A percentile compares a stretch with the other conserved stretches of the same genome.
phyloP scores from a whole-genome alignment of 2,797 vertebrate genomes.

The Lutjanus argentimaculatus region DNA sequence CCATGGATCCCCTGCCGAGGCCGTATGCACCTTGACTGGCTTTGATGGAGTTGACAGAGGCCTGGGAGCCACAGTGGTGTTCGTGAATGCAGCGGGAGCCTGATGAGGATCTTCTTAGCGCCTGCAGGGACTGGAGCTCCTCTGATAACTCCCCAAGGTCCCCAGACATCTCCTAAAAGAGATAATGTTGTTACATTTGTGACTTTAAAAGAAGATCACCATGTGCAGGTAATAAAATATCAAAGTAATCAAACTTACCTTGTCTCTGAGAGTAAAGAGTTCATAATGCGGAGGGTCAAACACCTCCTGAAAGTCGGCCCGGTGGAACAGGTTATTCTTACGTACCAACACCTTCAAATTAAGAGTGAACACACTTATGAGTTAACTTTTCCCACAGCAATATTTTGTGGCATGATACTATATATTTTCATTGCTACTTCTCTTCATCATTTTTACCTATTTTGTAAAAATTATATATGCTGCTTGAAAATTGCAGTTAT shows the following conservation, averaged over 20 bases:
- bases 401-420: background rate
- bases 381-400: background rate
- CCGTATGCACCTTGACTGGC: slow-evolving; percentile 65
- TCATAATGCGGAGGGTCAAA: slow-evolving; percentile 97
- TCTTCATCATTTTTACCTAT: background rate
- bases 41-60: slow-evolving; percentile 87
- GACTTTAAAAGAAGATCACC: background rate
- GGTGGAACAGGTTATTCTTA: slow-evolving; percentile 85
- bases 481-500: no score
- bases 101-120: slow-evolving; percentile 90
- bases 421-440: background rate
- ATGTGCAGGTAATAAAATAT: background rate
- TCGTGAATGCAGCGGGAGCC: slow-evolving; percentile 94
- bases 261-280: slow-evolving; percentile 92
- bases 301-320: slow-evolving; percentile 90
- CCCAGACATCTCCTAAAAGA: slow-evolving; percentile 86
- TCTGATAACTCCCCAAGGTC: slow-evolving; percentile 93
- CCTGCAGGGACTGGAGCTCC: slow-evolving; percentile 92
- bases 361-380: slow-evolving; percentile 12
- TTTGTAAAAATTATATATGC: no score
- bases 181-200: background rate
- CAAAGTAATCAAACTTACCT: slow-evolving; percentile 65
- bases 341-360: slow-evolving; percentile 79
- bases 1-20: slow-evolving; percentile 84
- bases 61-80: slow-evolving; percentile 94